phyloP scores from a whole-genome alignment of 1,140 invertebrate genomes.

The Heterodera carotae region DNA sequence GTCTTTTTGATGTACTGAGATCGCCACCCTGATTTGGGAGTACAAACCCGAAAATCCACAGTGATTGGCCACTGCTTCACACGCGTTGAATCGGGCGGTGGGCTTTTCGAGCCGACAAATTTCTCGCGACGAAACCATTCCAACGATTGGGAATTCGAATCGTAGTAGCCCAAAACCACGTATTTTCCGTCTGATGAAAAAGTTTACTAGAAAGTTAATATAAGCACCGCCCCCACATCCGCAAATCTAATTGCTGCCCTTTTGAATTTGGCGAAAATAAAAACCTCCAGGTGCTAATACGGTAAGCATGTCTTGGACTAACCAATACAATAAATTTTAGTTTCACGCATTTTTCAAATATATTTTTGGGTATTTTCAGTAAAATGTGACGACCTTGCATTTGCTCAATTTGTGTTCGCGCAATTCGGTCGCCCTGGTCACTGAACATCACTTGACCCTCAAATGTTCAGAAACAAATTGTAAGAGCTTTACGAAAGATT shows the following conservation, averaged over 20 bases:
- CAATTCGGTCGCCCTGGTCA: constrained; percentile 90
- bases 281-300: too few species aligned
- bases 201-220: too few species aligned
- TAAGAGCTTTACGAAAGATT: too few species aligned
- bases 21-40: too few species aligned
- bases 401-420: constrained; percentile 97
- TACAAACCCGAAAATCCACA: constrained; percentile 70
- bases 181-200: constrained; percentile 90
- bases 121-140: constrained; percentile 86
- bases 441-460: constrained; percentile 73
- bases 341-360: constrained; percentile 19
- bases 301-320: too few species aligned
- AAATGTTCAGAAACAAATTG: too few species aligned
- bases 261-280: too few species aligned
- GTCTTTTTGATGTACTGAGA: too few species aligned
- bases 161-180: constrained; percentile 90
- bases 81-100: constrained; percentile 63
- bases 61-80: constrained; percentile 56
- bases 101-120: constrained; percentile 76
- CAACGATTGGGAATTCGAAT: constrained; percentile 88
- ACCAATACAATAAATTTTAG: constrained; percentile 10
- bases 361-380: not conserved
- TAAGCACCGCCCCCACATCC: too few species aligned
- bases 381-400: constrained; percentile 69
- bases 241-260: too few species aligned